Evolutionary conservation across 2,888 invertebrate species (phyloP), one percentile per base, ranked within the genome.

Genomic region (Plagodis dolabraria): DNA sequence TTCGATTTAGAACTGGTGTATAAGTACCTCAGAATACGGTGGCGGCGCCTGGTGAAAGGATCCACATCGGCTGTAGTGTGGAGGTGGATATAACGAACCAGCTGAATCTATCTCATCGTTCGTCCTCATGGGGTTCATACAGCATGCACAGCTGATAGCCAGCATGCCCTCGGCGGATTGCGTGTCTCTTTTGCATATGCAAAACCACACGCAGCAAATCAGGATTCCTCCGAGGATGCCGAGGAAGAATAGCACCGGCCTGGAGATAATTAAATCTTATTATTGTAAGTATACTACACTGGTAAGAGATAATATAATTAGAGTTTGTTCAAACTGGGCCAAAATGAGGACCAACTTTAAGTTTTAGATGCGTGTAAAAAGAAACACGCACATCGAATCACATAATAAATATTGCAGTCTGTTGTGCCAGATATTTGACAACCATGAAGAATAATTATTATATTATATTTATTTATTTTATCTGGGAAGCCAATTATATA

Each of bases 1-100:
- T 36, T 7, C 7, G 63, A 73, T 74, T 63, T 71, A 67, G 68
- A 22, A 22, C 22, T 22, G 22, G 22, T 22, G 22, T n/a, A n/a
- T n/a, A n/a, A 74, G 78, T 71, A 97, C 97, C 95, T 97, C 97
- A 63, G 96, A 96, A 86, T 97, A 97, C 0, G 97, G 97, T 22
- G 97, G 97, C 35, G 97, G 97, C 2, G 96, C 95, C 80, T 96
- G 96, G 76, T 96, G 96, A 81, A 97, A 96, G 59, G 97, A 97
- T 61, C 96, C 96, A 78, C 97, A 97, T 78, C 97, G 95, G 80
- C 96, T 96, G 83, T 97, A 97, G 73, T 96, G 96, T 0, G 97
- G 97, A 7, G 97, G 97, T 0, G 96, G 96, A 85, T 96, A 97
- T 75, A 96, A 96, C 0, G 96, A 96, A 43, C 96, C 96, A 5